Percentiles rank a stretch among this genome's conserved stretches.
Evolutionary conservation across 2,797 vertebrate genomes (phyloP).

Genomic region (Sebastes iracundus): DNA sequence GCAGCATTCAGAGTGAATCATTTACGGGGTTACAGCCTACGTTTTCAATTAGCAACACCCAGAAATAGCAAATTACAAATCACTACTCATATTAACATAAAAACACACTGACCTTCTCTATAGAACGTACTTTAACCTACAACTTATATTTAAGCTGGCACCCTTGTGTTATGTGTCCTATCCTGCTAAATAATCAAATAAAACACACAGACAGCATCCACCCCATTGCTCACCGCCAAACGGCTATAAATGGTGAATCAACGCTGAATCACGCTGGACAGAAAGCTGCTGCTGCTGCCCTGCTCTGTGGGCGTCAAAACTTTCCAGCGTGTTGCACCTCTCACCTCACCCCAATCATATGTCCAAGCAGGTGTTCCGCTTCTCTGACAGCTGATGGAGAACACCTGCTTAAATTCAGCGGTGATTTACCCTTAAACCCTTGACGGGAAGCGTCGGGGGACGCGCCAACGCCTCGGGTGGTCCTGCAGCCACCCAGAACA

Average conservation of each 20-base stretch:
- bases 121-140: neutral
- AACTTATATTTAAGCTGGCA: neutral
- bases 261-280: neutral
- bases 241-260: neutral
- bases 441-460: neutral
- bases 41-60: slow-evolving; percentile 36
- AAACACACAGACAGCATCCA: neutral
- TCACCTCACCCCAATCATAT: slow-evolving; percentile 10
- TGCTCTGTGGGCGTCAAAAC: neutral
- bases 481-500: slow-evolving; percentile 13
- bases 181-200: neutral
- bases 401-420: neutral
- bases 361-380: slow-evolving; percentile 17
- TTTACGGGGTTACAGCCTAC: neutral
- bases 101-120: neutral
- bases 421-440: slow-evolving; percentile 12
- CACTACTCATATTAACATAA: neutral
- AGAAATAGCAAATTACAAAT: slow-evolving; percentile 35
- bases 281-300: neutral
- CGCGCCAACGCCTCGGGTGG: neutral
- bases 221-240: neutral
- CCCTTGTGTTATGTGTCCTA: neutral
- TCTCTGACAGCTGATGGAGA: slow-evolving; percentile 9
- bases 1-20: slow-evolving; percentile 16
- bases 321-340: neutral